phyloP scores from a whole-genome alignment of 2,797 vertebrate genomes.

The Thunnus albacares region DNA sequence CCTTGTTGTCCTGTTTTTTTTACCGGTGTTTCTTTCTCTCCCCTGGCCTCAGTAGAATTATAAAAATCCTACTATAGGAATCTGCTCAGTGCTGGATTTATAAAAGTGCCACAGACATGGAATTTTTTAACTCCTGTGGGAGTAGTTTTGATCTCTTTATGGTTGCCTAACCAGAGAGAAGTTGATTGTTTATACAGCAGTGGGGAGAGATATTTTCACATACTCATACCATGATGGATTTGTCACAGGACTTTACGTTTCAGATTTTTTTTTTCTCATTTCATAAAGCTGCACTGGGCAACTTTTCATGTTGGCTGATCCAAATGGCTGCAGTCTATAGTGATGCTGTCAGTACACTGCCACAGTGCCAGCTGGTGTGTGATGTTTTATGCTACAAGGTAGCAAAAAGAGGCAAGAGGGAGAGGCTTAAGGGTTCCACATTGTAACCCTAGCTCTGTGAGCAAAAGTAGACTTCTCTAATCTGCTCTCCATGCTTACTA shows the following conservation, averaged over 20 bases:
- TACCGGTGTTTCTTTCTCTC: constrained; percentile 21
- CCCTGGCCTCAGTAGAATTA: constrained; percentile 18
- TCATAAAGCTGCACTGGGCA: not conserved
- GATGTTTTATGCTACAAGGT: constrained; percentile 10
- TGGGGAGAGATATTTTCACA: not conserved
- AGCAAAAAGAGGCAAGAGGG: not conserved
- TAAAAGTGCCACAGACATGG: constrained; percentile 18
- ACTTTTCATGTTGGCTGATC: not conserved
- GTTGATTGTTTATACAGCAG: constrained; percentile 31
- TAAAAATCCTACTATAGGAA: constrained; percentile 37
- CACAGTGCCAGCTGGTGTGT: not conserved
- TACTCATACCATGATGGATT: constrained; percentile 12
- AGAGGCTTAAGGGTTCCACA: not conserved
- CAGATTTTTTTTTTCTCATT: not conserved
- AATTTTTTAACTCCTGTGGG: constrained; percentile 30
- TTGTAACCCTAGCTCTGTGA: not conserved
- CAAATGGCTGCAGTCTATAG: not conserved
- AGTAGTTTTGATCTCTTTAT: constrained; percentile 35
- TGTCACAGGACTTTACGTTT: constrained; percentile 18
- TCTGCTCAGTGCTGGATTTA: constrained; percentile 30
- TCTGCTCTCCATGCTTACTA: not conserved
- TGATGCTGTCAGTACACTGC: constrained; percentile 3
- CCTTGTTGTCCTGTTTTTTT: constrained; percentile 30
- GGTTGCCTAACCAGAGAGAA: constrained; percentile 20
- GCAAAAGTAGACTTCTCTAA: not conserved